phyloP scores from a whole-genome alignment of 2,888 invertebrate genomes.

The Sussaba pulchella region DNA sequence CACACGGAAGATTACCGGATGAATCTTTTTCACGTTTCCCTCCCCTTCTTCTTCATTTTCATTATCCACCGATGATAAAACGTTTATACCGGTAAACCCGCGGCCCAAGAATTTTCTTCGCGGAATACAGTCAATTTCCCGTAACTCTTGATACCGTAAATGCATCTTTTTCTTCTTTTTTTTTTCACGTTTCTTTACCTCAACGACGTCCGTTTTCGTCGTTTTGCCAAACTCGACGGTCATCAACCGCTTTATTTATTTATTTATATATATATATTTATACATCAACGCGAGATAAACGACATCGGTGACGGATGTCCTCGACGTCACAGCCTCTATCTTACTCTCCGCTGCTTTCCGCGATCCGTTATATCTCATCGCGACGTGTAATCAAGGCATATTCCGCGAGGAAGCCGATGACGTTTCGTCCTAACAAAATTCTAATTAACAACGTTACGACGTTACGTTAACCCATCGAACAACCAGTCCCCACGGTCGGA shows the following conservation, averaged over 20 bases:
- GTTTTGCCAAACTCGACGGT: slow-evolving; percentile 41
- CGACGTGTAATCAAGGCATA: slow-evolving; percentile 37
- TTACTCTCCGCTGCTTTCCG: not conserved
- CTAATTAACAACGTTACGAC: slow-evolving; percentile 7
- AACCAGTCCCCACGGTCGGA: not conserved
- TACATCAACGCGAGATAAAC: slow-evolving; percentile 47
- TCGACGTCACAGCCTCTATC: slow-evolving; percentile 32
- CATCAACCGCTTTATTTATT: not conserved
- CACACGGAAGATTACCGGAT: slow-evolving; percentile 56
- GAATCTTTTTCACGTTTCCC: slow-evolving; percentile 31
- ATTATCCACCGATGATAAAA: too few relatives aligned
- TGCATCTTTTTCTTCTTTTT: slow-evolving; percentile 20
- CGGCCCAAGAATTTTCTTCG: slow-evolving; percentile 29
- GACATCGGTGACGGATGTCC: slow-evolving; percentile 63
- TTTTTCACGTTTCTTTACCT: slow-evolving; percentile 19
- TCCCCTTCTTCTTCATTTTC: slow-evolving; percentile 37
- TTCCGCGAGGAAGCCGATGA: slow-evolving; percentile 17
- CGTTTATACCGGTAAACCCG: slow-evolving; percentile 54
- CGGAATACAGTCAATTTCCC: not conserved
- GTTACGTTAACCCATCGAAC: not conserved
- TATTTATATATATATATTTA: too few relatives aligned
- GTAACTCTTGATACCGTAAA: slow-evolving; percentile 28
- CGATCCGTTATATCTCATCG: slow-evolving; percentile 59
- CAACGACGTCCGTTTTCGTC: slow-evolving; percentile 62
- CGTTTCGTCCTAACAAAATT: slow-evolving; percentile 14